Base-by-base conservation (phyloP, 2,797 vertebrate genomes). In the Mionectes olivaceus region DNA sequence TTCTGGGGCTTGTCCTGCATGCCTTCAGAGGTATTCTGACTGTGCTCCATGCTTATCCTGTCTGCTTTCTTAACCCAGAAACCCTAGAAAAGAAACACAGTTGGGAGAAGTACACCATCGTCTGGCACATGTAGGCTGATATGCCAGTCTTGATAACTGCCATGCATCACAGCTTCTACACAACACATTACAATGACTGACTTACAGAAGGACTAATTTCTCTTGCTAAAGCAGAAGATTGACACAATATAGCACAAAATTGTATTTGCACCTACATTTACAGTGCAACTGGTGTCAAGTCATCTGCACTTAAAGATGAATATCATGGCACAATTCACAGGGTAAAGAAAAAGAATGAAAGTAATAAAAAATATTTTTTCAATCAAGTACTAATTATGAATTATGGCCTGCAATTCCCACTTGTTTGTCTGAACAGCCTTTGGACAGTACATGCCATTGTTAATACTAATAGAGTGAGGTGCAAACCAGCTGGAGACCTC, bases 31-130 rank as follows among this genome's bases (percentile, higher is more conserved):
- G 44, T 41, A 25, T 87, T 77, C 61, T 85, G 75, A 35, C 50
- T n/a, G 22, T 64, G 69, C 19, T 85, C 27, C 9, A 3, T 44
- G 23, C 43, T 87, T 64, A 80, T 44, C 11, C 49, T 2, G 2
- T 28, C 71, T 79, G 43, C 23, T 86, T 86, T 21, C 39, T 80
- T 87, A 91, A 65, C 25, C 23, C 43, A 91, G 73, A 91, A 91
- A 89, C 89, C 19, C 28, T 71, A 37, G 55, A 71, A 76, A 37
- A 76, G 81, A 74, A 60, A 17, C 41, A 59, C 71, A 75, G 24
- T 15, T 82, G 77, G 70, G 61, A 91, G 89, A 91, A 78, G 53
- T 53, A 83, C 65, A 92, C 70, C 37, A 46, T 95, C 74, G 52
- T 53, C 84, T 91, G 84, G 79, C 47, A 91, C 27, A 3, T 35